phyloP scores from a whole-genome alignment of 2,888 invertebrate genomes.

The Thereva nobilitata region DNA sequence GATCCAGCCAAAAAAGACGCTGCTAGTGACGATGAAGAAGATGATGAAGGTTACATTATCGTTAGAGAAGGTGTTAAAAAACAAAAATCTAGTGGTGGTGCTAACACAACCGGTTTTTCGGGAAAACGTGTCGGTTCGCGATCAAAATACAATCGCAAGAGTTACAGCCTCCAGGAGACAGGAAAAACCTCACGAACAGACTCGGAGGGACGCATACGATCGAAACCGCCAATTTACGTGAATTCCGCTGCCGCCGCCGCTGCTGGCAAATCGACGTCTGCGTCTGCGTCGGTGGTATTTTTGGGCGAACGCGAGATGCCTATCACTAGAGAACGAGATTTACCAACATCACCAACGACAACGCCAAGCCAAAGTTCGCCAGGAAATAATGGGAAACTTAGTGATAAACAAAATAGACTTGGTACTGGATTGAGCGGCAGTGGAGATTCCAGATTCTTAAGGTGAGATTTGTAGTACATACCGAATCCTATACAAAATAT shows the following conservation, averaged over 20 bases:
- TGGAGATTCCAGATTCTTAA: constrained; percentile 10
- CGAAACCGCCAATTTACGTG: constrained; percentile 44
- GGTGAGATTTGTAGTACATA: constrained; percentile 13
- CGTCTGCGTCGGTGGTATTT: constrained; percentile 44
- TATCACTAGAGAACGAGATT: constrained; percentile 45
- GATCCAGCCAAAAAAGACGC: constrained; percentile 12
- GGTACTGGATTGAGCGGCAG: background rate
- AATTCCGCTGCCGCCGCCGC: constrained; percentile 20
- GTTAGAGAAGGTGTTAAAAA: constrained; percentile 11
- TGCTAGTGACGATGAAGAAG: constrained; percentile 31
- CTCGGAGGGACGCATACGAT: constrained; percentile 32
- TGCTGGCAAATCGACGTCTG: background rate
- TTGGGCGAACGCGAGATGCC: constrained; percentile 53
- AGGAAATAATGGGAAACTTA: constrained; percentile 3
- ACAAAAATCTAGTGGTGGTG: constrained; percentile 19
- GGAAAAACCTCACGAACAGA: constrained; percentile 3
- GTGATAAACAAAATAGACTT: constrained; percentile 3
- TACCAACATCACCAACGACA: constrained; percentile 39
- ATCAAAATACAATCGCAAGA: constrained; percentile 30
- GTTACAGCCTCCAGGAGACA: constrained; percentile 26
- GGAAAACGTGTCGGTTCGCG: constrained; percentile 12
- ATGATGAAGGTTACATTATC: constrained; percentile 32
- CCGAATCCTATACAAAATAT: background rate
- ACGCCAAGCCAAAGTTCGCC: constrained; percentile 29
- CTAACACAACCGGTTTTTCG: background rate